These are phyloP conservation scores for Conus canariensis DNA, from an alignment of 2,888 invertebrate species.

Conservation along the genomic window DNA sequence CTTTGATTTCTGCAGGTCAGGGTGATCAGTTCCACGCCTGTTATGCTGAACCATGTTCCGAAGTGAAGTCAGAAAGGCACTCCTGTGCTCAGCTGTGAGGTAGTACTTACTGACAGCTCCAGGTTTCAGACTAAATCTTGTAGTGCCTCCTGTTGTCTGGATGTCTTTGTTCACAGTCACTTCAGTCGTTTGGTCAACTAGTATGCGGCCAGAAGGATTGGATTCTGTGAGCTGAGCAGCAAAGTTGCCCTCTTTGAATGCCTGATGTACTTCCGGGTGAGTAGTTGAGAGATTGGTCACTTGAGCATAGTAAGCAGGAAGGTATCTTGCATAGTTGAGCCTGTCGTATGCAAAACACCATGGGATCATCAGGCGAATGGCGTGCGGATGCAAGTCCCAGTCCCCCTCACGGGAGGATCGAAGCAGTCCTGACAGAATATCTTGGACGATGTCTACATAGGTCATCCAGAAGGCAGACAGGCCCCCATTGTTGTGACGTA, in stretches of 20 bases:
- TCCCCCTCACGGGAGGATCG: constrained; percentile 54
- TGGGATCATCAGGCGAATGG: constrained; percentile 52
- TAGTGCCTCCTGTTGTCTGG: constrained; percentile 36
- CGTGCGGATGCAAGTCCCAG: constrained; percentile 54
- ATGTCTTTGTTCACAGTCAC: constrained; percentile 21
- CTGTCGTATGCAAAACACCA: constrained; percentile 60
- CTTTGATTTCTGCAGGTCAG: no score
- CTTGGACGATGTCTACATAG: constrained; percentile 59
- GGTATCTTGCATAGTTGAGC: constrained; percentile 58
- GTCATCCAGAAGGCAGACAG: constrained; percentile 55
- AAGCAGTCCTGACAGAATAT: constrained; percentile 52
- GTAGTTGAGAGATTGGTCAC: constrained; percentile 46
- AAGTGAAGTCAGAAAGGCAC: constrained; percentile 20
- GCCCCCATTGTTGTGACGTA: background rate
- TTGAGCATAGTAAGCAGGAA: constrained; percentile 49
- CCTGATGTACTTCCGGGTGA: constrained; percentile 44
- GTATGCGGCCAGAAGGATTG: constrained; percentile 29
- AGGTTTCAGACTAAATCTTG: constrained; percentile 40
- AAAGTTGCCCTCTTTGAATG: constrained; percentile 47
- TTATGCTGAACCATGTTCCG: background rate
- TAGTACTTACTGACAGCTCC: constrained; percentile 27
- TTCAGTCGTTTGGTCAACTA: constrained; percentile 34
- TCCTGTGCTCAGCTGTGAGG: constrained; percentile 46
- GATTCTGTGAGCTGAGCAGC: constrained; percentile 42
- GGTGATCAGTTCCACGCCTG: background rate